These are phyloP conservation scores for Cerastis rubricosa DNA, from an alignment of 2,888 invertebrate species.

Conservation along the genomic window DNA sequence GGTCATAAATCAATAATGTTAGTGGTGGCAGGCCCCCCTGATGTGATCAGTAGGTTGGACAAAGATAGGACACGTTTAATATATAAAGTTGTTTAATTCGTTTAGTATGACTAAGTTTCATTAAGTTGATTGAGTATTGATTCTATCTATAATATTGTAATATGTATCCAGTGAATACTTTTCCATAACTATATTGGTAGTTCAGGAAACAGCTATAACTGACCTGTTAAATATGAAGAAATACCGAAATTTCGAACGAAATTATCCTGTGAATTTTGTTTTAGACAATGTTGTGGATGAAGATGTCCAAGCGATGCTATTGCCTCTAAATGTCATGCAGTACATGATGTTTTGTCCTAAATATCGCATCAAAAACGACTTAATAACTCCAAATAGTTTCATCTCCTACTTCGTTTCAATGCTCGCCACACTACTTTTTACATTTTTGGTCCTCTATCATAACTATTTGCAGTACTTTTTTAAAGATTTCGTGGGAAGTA, in stretches of 20 bases:
- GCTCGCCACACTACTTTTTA: not conserved
- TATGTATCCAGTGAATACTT: no score
- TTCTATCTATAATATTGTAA: no score
- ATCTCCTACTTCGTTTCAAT: not conserved
- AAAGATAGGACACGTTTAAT: no score
- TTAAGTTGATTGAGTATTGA: no score
- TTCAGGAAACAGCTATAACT: no score
- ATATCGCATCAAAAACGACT: conserved; percentile 21
- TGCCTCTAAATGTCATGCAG: conserved; percentile 31
- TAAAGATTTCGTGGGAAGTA: not conserved
- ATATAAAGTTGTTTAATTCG: no score
- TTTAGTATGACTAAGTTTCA: no score
- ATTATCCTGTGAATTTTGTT: conserved; percentile 16
- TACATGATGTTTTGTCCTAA: conserved; percentile 25
- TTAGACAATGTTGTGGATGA: conserved; percentile 12
- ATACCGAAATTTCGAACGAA: not conserved
- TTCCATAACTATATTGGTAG: no score
- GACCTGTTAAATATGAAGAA: conserved; percentile 9
- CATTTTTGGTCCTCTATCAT: not conserved
- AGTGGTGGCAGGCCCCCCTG: no score
- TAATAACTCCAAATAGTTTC: not conserved
- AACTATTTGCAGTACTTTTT: not conserved
- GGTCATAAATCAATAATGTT: no score
- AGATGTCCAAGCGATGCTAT: conserved; percentile 21
- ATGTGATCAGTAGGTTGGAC: no score